Percentiles rank a stretch among this genome's conserved stretches.
Conservation (phyloP, 2,797 vertebrate genomes). For the Oreochromis grahami region DNA sequence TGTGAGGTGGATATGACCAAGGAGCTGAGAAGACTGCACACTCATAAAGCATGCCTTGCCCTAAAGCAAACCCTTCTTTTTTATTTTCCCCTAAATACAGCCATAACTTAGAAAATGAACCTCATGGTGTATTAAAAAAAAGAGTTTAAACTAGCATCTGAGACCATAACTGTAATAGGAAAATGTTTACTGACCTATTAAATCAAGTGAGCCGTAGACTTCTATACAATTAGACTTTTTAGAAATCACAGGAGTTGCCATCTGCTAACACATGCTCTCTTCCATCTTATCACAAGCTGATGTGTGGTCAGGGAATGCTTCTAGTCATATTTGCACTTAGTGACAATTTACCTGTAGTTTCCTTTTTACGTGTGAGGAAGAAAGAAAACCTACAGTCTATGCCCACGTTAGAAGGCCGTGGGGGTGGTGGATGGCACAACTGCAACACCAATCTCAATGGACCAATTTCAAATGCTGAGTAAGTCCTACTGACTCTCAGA, state of each 20-base stretch:
- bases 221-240: neutral
- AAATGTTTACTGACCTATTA: neutral
- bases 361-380: neutral
- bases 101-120: neutral
- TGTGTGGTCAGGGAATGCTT: neutral
- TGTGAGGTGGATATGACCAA: neutral
- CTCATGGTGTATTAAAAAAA: neutral
- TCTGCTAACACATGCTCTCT: neutral
- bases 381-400: neutral
- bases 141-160: neutral
- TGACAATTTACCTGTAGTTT: neutral
- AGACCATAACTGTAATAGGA: neutral
- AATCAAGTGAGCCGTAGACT: neutral
- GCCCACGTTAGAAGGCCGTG: neutral
- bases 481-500: neutral
- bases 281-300: neutral
- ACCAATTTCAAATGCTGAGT: neutral
- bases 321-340: neutral
- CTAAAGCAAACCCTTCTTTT: neutral
- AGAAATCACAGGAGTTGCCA: neutral
- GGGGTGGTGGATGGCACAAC: neutral
- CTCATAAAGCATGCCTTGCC: neutral
- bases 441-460: neutral
- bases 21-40: neutral
- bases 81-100: neutral